A percentile compares a stretch with the other conserved stretches of the same genome.
Evolutionary conservation across 2,113 vertebrate species (phyloP).

Genomic region (Oreochromis tanganicae): DNA sequence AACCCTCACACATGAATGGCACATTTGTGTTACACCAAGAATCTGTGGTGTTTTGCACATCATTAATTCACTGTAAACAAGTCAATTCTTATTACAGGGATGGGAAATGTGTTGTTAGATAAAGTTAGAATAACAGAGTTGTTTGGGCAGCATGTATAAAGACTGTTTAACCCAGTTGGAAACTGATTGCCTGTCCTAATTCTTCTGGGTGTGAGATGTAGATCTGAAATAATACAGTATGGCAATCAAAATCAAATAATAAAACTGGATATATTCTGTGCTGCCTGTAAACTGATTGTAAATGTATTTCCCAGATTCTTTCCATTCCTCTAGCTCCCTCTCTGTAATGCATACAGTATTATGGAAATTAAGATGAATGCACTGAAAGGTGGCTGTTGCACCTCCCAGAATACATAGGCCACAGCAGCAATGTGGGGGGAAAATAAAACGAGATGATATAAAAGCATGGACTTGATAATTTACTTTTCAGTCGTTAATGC

Average conservation of each 20-base stretch:
- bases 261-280: neutral
- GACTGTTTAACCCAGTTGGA: neutral
- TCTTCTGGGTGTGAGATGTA: neutral
- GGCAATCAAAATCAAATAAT: neutral
- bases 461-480: neutral
- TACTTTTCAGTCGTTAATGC: neutral
- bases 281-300: neutral
- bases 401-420: neutral
- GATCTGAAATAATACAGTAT: neutral
- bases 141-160: neutral
- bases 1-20: neutral
- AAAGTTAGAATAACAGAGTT: neutral
- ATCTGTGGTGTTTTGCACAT: neutral
- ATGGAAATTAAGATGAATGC: neutral
- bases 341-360: neutral
- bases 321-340: neutral
- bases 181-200: neutral
- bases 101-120: neutral
- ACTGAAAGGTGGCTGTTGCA: neutral
- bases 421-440: neutral
- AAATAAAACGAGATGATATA: neutral
- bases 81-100: neutral
- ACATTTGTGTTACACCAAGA: neutral
- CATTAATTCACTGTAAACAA: neutral
- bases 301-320: neutral